phyloP scores from a whole-genome alignment of 2,113 vertebrate genomes.

The Anhinga rufa region DNA sequence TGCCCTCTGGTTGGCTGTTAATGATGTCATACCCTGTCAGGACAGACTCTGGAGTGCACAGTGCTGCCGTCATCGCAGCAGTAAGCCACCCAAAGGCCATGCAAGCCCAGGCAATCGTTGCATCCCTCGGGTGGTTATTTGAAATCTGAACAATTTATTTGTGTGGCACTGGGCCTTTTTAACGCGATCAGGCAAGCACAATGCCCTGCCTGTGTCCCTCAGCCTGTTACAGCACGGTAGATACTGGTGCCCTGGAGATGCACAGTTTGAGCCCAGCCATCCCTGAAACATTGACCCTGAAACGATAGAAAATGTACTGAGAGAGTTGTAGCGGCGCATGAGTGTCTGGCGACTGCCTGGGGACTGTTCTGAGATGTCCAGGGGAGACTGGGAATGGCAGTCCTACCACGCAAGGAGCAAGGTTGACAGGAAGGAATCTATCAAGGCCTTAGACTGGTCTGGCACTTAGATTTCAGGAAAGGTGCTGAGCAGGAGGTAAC shows the following conservation, averaged over 20 bases:
- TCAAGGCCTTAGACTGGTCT: background rate
- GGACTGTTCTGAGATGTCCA: background rate
- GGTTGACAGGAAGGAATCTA: background rate
- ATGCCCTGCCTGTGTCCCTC: background rate
- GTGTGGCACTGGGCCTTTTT: background rate
- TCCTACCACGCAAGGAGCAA: background rate
- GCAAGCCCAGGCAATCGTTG: background rate
- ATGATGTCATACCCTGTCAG: background rate
- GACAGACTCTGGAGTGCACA: background rate
- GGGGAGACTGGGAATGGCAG: background rate
- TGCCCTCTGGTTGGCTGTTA: background rate
- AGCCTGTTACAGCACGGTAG: background rate
- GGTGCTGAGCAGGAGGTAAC: background rate
- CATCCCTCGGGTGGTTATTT: background rate
- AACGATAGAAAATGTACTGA: rapidly evolving
- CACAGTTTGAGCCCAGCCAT: background rate
- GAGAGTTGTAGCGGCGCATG: rapidly evolving
- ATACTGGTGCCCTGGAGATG: background rate
- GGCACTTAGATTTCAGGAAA: background rate
- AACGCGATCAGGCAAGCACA: background rate
- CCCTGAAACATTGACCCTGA: background rate
- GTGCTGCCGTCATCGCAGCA: background rate
- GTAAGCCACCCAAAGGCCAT: background rate
- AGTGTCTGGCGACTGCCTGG: rapidly evolving
- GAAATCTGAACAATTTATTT: background rate